Evolutionary conservation across 2,113 vertebrate species (phyloP).

Genomic region (Callospermophilus lateralis): DNA sequence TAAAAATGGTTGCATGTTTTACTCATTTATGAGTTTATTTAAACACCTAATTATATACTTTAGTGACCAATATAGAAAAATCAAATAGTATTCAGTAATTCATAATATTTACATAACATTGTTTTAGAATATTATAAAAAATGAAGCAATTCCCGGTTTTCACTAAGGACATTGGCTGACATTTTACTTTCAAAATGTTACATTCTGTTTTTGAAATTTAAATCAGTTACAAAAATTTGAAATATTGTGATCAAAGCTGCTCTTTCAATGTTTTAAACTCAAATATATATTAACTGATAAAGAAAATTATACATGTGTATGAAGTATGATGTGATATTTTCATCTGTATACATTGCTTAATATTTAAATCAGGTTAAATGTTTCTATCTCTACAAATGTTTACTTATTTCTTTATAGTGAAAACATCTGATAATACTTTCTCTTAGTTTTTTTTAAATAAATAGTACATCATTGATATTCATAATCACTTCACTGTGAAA

Average conservation of each 20-base stretch:
- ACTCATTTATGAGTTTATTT: background rate
- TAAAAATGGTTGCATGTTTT: background rate
- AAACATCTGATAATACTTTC: background rate
- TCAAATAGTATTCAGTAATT: slow-evolving; percentile 25
- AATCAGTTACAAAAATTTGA: slow-evolving; percentile 74
- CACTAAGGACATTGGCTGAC: slow-evolving; percentile 62
- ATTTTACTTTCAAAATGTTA: slow-evolving; percentile 70
- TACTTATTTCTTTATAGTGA: background rate
- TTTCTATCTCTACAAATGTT: background rate
- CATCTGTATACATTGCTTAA: background rate
- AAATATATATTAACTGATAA: background rate
- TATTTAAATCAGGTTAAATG: background rate
- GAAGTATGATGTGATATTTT: background rate
- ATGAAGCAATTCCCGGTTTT: slow-evolving; percentile 64
- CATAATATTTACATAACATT: slow-evolving; percentile 52
- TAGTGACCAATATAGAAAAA: background rate
- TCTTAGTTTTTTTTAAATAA: background rate
- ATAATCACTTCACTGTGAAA: background rate
- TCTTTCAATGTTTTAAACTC: background rate
- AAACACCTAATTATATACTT: background rate
- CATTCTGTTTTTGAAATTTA: slow-evolving; percentile 73
- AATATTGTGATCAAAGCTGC: slow-evolving; percentile 56
- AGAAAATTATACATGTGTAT: background rate
- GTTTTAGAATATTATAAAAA: slow-evolving; percentile 64
- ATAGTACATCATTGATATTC: background rate